Percentiles rank a stretch among this genome's conserved stretches.
These are phyloP conservation scores for Atlantisia rogersi DNA, from an alignment of 2,113 vertebrate genomes.

Conservation along the genomic window DNA sequence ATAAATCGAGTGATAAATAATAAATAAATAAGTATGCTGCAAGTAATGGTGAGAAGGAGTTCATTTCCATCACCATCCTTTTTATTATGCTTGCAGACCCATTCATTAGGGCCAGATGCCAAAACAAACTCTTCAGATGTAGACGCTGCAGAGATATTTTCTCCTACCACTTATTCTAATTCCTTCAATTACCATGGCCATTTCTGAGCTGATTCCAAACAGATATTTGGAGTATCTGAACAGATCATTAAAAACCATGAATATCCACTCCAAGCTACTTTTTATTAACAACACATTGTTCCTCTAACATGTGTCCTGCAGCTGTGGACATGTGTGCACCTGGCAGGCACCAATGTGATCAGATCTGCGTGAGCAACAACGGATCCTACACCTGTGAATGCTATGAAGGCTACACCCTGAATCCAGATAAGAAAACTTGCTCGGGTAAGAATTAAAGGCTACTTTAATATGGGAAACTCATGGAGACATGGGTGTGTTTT, in stretches of 20 bases:
- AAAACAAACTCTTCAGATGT: neutral
- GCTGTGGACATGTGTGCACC: constrained; percentile 83
- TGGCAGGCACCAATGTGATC: constrained; percentile 86
- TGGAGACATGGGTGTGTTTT: neutral
- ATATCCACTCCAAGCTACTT: neutral
- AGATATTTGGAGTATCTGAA: neutral
- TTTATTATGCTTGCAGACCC: neutral
- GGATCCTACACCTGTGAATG: constrained; percentile 87
- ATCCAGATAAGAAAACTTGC: constrained; percentile 87
- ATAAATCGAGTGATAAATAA: neutral
- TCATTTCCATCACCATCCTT: neutral
- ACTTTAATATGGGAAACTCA: neutral
- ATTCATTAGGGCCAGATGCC: neutral
- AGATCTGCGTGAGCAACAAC: constrained; percentile 82
- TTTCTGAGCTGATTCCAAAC: constrained; percentile 3
- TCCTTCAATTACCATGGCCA: neutral
- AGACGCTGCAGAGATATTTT: neutral
- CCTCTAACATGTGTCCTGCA: constrained; percentile 36
- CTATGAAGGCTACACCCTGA: constrained; percentile 84
- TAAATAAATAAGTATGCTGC: neutral
- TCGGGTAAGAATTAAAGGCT: constrained; percentile 76
- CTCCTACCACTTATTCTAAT: neutral
- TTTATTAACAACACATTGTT: neutral
- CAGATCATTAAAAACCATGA: neutral
- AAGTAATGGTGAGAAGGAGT: neutral